These are phyloP conservation scores for Callithrix jacchus DNA, from an alignment of 2,113 vertebrate genomes.

Conservation along the genomic window DNA sequence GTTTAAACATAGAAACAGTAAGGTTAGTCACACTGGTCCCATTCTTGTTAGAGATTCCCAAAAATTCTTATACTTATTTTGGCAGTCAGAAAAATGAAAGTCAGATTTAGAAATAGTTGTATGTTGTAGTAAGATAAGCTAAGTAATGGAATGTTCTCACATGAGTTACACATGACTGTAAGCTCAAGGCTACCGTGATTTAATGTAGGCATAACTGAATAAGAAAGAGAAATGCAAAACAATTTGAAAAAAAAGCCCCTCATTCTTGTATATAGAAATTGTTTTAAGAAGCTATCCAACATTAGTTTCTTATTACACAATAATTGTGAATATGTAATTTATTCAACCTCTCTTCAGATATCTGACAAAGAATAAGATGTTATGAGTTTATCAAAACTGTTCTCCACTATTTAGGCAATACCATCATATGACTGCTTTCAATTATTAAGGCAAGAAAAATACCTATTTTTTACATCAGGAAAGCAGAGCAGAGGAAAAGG, in stretches of 20 bases:
- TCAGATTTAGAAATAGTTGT: neutral
- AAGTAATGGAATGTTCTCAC: neutral
- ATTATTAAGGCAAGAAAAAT: neutral
- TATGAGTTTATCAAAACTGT: neutral
- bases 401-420: neutral
- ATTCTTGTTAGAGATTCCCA: neutral
- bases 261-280: neutral
- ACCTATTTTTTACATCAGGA: neutral
- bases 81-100: neutral
- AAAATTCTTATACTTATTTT: slow-evolving; percentile 10
- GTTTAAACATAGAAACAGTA: neutral
- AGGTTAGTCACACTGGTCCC: neutral
- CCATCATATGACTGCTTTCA: neutral
- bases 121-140: neutral
- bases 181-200: neutral
- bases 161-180: neutral
- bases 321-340: neutral
- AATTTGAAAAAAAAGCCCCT: neutral
- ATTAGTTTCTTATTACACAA: neutral
- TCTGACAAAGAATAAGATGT: neutral
- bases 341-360: neutral
- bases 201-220: neutral
- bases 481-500: neutral
- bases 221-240: neutral
- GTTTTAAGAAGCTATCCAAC: neutral